Percentiles rank a stretch among this genome's conserved stretches.
Conservation (phyloP, 1,140 invertebrate genomes). For the Apis dorsata region DNA sequence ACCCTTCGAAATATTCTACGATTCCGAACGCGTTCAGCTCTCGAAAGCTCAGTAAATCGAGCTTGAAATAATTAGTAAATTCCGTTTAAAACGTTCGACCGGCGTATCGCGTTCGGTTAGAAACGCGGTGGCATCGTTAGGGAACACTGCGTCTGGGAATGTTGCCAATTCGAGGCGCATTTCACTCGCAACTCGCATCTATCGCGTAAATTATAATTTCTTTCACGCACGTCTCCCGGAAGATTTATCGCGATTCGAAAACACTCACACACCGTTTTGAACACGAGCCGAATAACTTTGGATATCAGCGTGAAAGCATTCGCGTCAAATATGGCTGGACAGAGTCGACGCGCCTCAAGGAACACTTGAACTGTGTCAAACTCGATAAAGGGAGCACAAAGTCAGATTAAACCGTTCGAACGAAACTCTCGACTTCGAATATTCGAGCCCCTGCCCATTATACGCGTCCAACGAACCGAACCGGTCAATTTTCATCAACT, state of each 20-base stretch:
- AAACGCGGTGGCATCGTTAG: not conserved
- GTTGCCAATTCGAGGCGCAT: conserved; percentile 42
- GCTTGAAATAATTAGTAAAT: not conserved
- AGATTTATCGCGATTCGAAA: conserved; percentile 13
- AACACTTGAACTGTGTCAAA: not conserved
- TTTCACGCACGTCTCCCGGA: not conserved
- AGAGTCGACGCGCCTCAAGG: too few relatives aligned
- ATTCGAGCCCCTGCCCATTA: conserved; percentile 27
- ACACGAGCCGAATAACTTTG: conserved; percentile 23
- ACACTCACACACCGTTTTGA: not conserved
- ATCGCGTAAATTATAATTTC: conserved; percentile 22
- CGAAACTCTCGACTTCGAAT: not conserved
- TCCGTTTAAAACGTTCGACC: not conserved
- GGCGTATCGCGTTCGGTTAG: not conserved
- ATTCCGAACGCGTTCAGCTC: not conserved
- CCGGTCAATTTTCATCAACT: not conserved
- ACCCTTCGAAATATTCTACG: not conserved
- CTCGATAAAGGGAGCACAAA: not conserved
- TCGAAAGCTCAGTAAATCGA: not conserved
- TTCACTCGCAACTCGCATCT: conserved; percentile 24
- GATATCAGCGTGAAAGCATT: not conserved
- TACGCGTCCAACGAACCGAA: conserved; percentile 9
- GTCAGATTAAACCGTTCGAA: not conserved
- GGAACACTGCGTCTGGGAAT: conserved; percentile 31
- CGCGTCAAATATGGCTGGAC: conserved; percentile 33